Conservation (phyloP, 2,113 vertebrate genomes). For the Pachypanchax playfairii region DNA sequence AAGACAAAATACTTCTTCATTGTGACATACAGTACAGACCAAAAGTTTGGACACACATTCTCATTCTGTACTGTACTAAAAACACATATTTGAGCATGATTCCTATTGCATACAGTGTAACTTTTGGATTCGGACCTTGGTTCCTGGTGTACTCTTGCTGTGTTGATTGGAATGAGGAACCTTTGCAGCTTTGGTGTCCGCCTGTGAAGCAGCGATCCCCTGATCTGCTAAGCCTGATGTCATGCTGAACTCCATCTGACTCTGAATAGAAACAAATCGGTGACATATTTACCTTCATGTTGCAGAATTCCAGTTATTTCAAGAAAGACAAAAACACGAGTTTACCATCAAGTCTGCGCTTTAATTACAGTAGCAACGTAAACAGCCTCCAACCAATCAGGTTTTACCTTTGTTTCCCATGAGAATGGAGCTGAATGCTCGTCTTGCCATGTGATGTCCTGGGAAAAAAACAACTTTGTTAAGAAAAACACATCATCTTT, state of each 20-base stretch:
- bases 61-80: no score
- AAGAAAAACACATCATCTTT: no score
- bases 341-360: no score
- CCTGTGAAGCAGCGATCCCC: conserved; percentile 52
- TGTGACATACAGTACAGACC: neutral
- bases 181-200: conserved; percentile 79
- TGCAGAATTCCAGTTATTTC: no score
- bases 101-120: no score
- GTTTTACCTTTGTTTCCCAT: conserved; percentile 94
- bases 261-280: conserved; percentile 73
- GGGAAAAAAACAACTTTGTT: conserved; percentile 42
- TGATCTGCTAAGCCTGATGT: conserved; percentile 82
- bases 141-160: conserved; percentile 75
- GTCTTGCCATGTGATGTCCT: conserved; percentile 99
- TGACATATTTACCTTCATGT: neutral
- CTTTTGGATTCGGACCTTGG: conserved; percentile 64
- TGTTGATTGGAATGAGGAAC: conserved; percentile 70
- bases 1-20: neutral
- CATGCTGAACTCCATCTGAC: conserved; percentile 95
- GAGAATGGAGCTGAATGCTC: conserved; percentile 98
- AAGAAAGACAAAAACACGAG: no score
- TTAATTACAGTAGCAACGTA: neutral
- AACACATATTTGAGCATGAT: no score
- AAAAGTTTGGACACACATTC: no score
- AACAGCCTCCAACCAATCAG: neutral